A percentile compares a stretch with the other conserved stretches of the same genome.
These are phyloP conservation scores for Lochmaea capreae DNA, from an alignment of 2,888 invertebrate genomes.

Conservation along the genomic window DNA sequence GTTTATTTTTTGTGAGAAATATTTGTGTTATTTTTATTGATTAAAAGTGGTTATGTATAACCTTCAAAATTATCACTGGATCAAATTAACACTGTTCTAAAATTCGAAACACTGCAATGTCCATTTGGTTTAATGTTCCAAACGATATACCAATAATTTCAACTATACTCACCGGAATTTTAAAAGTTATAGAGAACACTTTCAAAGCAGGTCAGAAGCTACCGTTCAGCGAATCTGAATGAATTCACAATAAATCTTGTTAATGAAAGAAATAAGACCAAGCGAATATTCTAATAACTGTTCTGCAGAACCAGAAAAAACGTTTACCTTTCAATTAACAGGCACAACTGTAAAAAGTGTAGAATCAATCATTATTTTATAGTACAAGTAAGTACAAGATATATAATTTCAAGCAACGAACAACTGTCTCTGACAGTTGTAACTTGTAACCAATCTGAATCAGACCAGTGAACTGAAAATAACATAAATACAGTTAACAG, in stretches of 20 bases:
- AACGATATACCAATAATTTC: no score
- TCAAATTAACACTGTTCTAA: background rate
- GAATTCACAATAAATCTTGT: background rate
- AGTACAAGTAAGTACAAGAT: background rate
- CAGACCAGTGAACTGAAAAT: no score
- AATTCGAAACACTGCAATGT: no score
- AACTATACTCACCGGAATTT: no score
- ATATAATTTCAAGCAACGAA: background rate
- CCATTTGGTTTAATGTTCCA: no score
- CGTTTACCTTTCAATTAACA: background rate
- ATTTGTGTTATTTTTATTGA: background rate
- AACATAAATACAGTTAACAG: no score
- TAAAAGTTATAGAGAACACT: no score
- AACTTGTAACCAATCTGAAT: no score
- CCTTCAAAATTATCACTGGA: background rate
- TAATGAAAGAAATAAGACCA: background rate
- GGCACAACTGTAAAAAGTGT: constrained; percentile 1
- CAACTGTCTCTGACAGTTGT: background rate
- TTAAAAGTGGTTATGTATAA: constrained; percentile 1
- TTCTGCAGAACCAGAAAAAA: background rate
- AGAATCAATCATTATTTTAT: background rate
- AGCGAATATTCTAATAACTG: background rate
- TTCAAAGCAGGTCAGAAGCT: no score
- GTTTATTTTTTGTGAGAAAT: no score
- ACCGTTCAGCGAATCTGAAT: background rate